Conservation (phyloP, 1,140 invertebrate genomes). For the Hycleus phaleratus region DNA sequence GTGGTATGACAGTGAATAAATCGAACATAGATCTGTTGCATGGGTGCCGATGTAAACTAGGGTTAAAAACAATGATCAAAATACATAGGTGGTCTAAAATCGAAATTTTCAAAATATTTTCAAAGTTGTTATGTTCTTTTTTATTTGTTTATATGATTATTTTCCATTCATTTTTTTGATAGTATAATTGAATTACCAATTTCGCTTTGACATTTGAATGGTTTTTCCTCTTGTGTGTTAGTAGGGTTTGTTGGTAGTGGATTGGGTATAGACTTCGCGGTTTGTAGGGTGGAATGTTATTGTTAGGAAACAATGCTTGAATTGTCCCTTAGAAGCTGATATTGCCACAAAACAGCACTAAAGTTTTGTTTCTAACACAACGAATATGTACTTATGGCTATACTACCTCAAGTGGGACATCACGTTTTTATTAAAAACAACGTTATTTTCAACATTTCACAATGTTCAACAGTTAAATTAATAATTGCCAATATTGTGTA, state of each 20-base stretch:
- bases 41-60: no score
- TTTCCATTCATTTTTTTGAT: background rate
- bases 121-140: no score
- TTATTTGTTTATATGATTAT: no score
- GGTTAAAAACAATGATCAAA: no score
- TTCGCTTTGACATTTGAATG: conserved; percentile 13
- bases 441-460: background rate
- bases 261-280: conserved; percentile 2
- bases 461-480: no score
- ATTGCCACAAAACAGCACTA: conserved; percentile 36
- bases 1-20: conserved; percentile 13
- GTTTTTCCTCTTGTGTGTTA: conserved; percentile 10
- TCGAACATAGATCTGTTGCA: conserved; percentile 4
- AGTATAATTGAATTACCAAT: conserved; percentile 12
- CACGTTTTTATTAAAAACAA: conserved; percentile 28
- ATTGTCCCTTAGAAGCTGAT: conserved; percentile 31
- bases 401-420: conserved; percentile 26
- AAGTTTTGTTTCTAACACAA: conserved; percentile 31
- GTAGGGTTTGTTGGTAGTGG: conserved; percentile 2
- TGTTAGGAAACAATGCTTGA: conserved; percentile 32
- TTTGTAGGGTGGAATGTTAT: conserved; percentile 29
- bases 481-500: no score
- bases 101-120: no score
- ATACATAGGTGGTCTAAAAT: no score
- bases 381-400: conserved; percentile 30